These are phyloP conservation scores for Pangasius sanitwongsei DNA, from an alignment of 2,797 vertebrate genomes.

Conservation along the genomic window DNA sequence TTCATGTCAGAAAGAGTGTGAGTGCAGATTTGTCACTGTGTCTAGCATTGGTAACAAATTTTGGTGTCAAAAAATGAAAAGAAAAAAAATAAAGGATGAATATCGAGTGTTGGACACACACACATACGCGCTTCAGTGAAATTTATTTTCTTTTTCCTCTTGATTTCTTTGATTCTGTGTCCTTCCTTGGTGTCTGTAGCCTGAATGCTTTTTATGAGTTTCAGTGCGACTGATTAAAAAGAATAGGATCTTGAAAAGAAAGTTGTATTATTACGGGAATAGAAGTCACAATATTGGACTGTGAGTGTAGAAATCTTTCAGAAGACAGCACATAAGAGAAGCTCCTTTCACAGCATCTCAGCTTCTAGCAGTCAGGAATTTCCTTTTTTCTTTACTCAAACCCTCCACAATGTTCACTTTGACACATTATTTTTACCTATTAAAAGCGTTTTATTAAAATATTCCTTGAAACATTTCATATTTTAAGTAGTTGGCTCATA, in stretches of 20 bases:
- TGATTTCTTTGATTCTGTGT: not conserved
- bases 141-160: not conserved
- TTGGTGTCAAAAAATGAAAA: not conserved
- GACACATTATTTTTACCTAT: not conserved
- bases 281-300: not conserved
- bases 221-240: not conserved
- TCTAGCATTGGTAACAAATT: not conserved
- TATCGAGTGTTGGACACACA: not conserved
- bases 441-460: not conserved
- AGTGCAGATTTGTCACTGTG: not conserved
- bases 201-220: not conserved
- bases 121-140: not conserved
- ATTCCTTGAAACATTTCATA: not conserved
- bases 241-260: not conserved
- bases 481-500: not conserved
- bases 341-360: not conserved
- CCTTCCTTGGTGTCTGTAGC: not conserved
- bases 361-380: not conserved
- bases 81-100: not conserved
- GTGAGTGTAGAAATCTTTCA: not conserved
- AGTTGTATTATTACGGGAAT: not conserved
- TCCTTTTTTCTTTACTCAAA: not conserved
- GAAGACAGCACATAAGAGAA: not conserved
- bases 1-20: not conserved
- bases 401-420: not conserved